These are phyloP conservation scores for Polyommatus icarus DNA, from an alignment of 2,888 invertebrate genomes.

Conservation along the genomic window DNA sequence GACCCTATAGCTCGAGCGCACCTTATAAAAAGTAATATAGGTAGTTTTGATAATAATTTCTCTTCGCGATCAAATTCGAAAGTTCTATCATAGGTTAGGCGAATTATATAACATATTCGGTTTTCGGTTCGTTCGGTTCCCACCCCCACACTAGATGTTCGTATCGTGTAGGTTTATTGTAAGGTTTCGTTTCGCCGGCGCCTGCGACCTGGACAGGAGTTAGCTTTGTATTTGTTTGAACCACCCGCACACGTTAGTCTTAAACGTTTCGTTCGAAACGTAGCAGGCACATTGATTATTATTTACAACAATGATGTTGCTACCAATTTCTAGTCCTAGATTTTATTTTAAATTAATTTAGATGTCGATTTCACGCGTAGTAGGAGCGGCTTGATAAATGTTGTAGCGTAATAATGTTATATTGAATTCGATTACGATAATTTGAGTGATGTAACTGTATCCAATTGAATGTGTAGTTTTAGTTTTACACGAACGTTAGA, in stretches of 20 bases:
- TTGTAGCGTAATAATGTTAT: background rate
- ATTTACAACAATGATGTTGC: background rate
- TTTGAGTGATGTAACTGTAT: slow-evolving; percentile 25
- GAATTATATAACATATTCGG: slow-evolving; percentile 70
- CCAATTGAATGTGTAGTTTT: slow-evolving; percentile 19
- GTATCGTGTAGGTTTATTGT: slow-evolving; percentile 31
- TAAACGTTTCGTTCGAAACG: background rate
- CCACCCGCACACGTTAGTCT: background rate
- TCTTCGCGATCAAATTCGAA: slow-evolving; percentile 78
- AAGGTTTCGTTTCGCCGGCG: slow-evolving; percentile 45
- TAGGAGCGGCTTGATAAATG: slow-evolving; percentile 8
- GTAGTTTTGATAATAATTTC: slow-evolving; percentile 79
- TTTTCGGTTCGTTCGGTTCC: slow-evolving; percentile 58
- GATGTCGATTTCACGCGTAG: slow-evolving; percentile 17
- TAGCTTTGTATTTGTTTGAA: slow-evolving; percentile 25
- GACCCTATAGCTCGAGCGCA: slow-evolving; percentile 75
- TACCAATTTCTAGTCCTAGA: slow-evolving; percentile 22
- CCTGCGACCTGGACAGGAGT: slow-evolving; percentile 40
- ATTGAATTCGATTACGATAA: slow-evolving; percentile 18
- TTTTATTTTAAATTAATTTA: slow-evolving; percentile 23
- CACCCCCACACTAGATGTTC: slow-evolving; percentile 49
- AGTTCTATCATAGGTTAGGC: slow-evolving; percentile 80
- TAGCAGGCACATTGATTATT: background rate
- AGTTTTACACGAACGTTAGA: slow-evolving; percentile 23
- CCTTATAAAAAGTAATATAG: slow-evolving; percentile 73